phyloP scores from a whole-genome alignment of 2,888 invertebrate genomes.

The Chironomus tentans region DNA sequence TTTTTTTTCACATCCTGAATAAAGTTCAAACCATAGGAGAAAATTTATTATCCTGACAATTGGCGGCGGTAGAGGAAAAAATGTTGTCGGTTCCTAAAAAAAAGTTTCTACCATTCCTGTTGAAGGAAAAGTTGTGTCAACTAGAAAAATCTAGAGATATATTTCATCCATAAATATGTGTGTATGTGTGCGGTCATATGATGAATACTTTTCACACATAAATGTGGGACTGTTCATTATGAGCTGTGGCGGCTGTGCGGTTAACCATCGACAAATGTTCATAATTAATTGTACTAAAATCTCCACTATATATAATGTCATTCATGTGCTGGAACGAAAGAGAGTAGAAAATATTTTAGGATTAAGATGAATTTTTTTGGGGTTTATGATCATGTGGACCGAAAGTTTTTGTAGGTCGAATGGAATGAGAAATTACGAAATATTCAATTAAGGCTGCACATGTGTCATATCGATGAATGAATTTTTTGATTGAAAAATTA shows the following conservation, averaged over 20 bases:
- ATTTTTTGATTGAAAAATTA: background rate
- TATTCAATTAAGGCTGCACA: no score
- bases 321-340: background rate
- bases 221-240: conserved; percentile 1
- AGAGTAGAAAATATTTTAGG: background rate
- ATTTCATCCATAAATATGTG: background rate
- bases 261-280: conserved; percentile 10
- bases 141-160: no score
- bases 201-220: conserved; percentile 9
- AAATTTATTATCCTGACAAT: background rate
- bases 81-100: no score
- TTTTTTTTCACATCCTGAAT: no score
- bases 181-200: background rate
- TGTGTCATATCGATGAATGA: background rate
- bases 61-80: background rate
- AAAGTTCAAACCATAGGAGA: background rate
- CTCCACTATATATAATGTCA: no score
- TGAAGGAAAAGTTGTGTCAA: no score
- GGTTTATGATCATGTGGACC: no score
- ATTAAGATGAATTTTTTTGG: no score
- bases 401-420: no score
- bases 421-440: no score
- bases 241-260: background rate
- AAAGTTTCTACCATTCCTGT: no score
- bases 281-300: conserved; percentile 4